phyloP scores from a whole-genome alignment of 2,113 vertebrate species.

The Gymnarchus niloticus region DNA sequence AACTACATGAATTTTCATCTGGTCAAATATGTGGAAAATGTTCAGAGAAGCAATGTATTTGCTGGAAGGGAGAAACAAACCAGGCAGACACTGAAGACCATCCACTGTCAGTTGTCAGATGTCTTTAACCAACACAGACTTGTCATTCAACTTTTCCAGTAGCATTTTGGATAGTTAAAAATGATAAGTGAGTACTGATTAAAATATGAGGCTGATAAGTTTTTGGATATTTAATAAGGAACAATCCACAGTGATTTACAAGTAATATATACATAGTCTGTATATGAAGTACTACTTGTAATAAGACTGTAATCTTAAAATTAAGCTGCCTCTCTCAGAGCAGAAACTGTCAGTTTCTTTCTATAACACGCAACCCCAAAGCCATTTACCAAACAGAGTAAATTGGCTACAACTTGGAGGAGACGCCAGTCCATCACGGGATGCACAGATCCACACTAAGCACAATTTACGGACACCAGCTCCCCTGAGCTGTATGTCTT shows the following conservation, averaged over 20 bases:
- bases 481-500: not conserved
- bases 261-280: not conserved
- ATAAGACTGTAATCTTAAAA: not conserved
- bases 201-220: not conserved
- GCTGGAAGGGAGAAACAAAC: not conserved
- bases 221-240: not conserved
- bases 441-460: not conserved
- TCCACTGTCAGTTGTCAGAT: not conserved
- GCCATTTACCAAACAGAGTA: not conserved
- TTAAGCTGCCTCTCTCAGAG: not conserved
- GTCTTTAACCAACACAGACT: not conserved
- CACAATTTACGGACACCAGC: not conserved
- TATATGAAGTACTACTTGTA: not conserved
- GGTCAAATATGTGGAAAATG: not conserved
- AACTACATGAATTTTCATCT: not conserved
- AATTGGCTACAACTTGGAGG: not conserved
- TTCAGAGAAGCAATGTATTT: not conserved
- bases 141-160: not conserved
- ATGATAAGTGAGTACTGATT: not conserved
- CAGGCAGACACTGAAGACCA: not conserved
- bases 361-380: not conserved
- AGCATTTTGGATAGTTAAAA: not conserved
- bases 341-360: not conserved
- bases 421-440: not conserved
- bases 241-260: not conserved